Base-by-base conservation (phyloP, 1,140 invertebrate species). In the Coelopa frigida region DNA sequence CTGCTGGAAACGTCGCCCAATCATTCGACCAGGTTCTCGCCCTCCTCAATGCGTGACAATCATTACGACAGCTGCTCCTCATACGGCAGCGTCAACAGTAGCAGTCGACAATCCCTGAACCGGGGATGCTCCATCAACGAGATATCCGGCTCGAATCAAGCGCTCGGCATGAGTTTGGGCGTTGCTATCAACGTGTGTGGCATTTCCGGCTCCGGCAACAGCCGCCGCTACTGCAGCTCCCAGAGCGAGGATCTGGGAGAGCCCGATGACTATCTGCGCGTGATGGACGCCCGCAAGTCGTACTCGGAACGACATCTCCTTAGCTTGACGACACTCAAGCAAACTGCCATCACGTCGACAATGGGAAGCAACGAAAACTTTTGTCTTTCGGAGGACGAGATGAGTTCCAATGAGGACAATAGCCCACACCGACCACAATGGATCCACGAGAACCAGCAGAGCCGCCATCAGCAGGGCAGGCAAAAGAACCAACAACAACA, bases 331-430 rank as follows among this genome's bases (percentile, higher is more conserved):
- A 57, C 58, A 39, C 54, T 70, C 8, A 68, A 68, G 36, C 67
- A 70, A 47, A 70, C 63, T 24, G 66, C 67, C 23, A 70, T 70
- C 1, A 68, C 56, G 15, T 66, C 61, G 29, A 67, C 57, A 10
- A 57, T 59, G 46, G 36, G 61, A 38, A 57, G 29, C 31, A 47
- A 53, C 32, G 47, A 51, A 50, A 48, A 21, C 18, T 54, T 44
- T 40, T n/a, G n/a, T n/a, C 14, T 37, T 10, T 52, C 50, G 5
- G 53, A 68, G 52, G 64, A 68, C 24, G 64, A 65, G 33, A 56
- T 60, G 33, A 67, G 59, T 57, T 64, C 64, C 57, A 64, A 62
- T 49, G 65, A 69, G 49, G 65, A 68, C 58, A 65, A 68, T 61
- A 63, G 63, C 57, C 23, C 42, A 14, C 53, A 59, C 49, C 42